Evolutionary conservation across 1,140 invertebrate genomes (phyloP).

Genomic region (Carposina sasakii): DNA sequence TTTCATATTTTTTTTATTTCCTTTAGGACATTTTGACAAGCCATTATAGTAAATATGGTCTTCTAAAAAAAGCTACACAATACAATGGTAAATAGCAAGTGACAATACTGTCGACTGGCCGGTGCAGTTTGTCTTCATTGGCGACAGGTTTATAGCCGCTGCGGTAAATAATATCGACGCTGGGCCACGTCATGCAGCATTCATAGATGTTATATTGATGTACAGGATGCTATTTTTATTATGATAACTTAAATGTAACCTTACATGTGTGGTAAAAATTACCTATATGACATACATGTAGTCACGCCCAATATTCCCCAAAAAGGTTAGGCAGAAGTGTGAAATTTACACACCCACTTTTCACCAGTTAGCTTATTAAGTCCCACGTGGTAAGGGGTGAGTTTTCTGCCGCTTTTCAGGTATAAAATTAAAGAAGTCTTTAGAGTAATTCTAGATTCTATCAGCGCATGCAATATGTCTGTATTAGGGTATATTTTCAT

Average conservation of each 20-base stretch:
- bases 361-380: no score
- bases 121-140: conserved; percentile 61
- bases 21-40: no score
- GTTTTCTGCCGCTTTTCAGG: no score
- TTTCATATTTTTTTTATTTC: no score
- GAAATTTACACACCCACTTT: no score
- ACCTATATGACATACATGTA: no score
- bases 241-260: background rate
- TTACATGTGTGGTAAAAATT: background rate
- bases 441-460: no score
- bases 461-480: no score
- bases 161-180: conserved; percentile 66
- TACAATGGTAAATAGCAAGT: background rate
- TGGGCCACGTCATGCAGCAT: conserved; percentile 61
- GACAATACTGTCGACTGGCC: conserved; percentile 30
- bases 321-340: conserved; percentile 4
- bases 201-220: conserved; percentile 43
- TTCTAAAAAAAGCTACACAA: background rate
- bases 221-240: conserved; percentile 29
- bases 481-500: no score
- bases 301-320: background rate
- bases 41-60: no score
- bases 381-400: no score
- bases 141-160: conserved; percentile 58
- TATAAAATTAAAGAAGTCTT: no score